phyloP scores from a whole-genome alignment of 2,888 invertebrate genomes.

The Sturmia bella region DNA sequence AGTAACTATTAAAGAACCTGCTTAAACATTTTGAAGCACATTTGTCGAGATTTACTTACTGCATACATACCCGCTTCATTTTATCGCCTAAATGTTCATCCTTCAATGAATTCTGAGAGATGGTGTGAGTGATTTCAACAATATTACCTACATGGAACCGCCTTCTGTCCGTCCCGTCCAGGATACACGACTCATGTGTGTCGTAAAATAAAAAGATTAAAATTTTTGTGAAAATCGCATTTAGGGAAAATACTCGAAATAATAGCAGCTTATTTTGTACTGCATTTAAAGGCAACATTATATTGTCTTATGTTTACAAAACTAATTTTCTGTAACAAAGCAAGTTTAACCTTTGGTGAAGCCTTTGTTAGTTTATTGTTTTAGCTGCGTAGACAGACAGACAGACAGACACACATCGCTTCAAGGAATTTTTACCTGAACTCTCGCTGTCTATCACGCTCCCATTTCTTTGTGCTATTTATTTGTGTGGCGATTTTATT shows the following conservation, averaged over 20 bases:
- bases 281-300: background rate
- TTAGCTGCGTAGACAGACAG: background rate
- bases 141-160: constrained; percentile 41
- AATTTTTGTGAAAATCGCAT: constrained; percentile 7
- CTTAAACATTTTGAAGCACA: no score
- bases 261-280: background rate
- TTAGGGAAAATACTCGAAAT: constrained; percentile 32
- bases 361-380: constrained; percentile 30
- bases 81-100: no score
- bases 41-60: no score
- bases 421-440: constrained; percentile 38
- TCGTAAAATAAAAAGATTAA: constrained; percentile 28
- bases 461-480: background rate
- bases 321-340: constrained; percentile 50
- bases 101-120: no score
- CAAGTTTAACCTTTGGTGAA: constrained; percentile 43
- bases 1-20: no score
- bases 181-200: background rate
- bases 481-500: background rate
- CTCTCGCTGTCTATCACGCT: background rate
- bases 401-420: constrained; percentile 1
- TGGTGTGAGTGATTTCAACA: no score
- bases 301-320: constrained; percentile 46
- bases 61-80: no score
- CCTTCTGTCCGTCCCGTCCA: constrained; percentile 8